Conservation (phyloP, 2,113 vertebrate species). For the Meleagris gallopavo region DNA sequence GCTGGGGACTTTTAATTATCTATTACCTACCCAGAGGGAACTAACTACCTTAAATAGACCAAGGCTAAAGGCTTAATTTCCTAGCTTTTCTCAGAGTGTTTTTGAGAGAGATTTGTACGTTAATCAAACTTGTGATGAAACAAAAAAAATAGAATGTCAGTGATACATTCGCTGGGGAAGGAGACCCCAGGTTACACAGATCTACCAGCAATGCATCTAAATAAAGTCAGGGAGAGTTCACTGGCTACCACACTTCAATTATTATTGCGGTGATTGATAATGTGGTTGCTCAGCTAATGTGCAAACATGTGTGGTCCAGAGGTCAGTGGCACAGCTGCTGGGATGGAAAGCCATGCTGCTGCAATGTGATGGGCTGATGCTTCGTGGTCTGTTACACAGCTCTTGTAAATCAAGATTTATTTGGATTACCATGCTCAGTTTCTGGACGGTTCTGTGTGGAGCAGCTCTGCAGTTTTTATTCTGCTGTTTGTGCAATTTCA, state of each 20-base stretch:
- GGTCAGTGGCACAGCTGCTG: conserved; percentile 46
- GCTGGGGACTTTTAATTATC: conserved; percentile 33
- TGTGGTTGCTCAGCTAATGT: not conserved
- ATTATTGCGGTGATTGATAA: conserved; percentile 36
- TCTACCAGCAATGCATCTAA: conserved; percentile 11
- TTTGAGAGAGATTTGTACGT: not conserved
- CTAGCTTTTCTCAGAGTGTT: not conserved
- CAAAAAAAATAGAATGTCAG: not conserved
- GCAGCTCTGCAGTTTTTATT: not conserved
- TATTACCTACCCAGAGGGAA: conserved; percentile 9
- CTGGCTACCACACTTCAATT: conserved; percentile 22
- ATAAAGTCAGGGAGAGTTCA: conserved; percentile 17
- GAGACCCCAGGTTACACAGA: not conserved
- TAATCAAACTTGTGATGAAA: not conserved
- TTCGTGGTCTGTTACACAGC: not conserved
- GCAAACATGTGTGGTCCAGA: not conserved
- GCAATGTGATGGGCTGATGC: not conserved
- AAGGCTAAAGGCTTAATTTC: not conserved
- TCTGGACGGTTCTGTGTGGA: not conserved
- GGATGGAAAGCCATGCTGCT: conserved; percentile 13
- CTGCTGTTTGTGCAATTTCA: not conserved
- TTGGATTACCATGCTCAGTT: not conserved
- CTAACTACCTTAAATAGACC: not conserved
- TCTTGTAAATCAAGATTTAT: conserved; percentile 43
- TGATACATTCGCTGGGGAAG: not conserved